phyloP scores from a whole-genome alignment of 2,113 vertebrate genomes.

The Tenebrosternarchus preto region DNA sequence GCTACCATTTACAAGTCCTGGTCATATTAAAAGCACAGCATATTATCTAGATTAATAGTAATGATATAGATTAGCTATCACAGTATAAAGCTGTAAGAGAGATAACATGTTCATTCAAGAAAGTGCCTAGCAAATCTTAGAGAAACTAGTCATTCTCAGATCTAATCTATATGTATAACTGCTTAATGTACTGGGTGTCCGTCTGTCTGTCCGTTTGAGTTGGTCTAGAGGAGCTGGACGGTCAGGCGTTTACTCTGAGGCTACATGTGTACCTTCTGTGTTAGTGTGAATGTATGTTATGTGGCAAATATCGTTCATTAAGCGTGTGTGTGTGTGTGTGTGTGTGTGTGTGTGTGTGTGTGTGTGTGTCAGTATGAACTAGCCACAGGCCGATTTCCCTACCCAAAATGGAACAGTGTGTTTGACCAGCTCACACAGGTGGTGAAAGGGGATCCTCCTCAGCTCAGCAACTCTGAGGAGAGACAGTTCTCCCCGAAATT shows the following conservation, averaged over 20 bases:
- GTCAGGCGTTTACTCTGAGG: neutral
- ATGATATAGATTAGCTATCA: too few species aligned
- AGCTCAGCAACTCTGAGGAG: slow-evolving; percentile 96
- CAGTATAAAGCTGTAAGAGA: too few species aligned
- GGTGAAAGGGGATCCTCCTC: slow-evolving; percentile 95
- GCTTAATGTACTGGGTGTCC: too few species aligned
- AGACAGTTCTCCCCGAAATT: slow-evolving; percentile 95
- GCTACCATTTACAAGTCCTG: too few species aligned
- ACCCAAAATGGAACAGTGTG: slow-evolving; percentile 99
- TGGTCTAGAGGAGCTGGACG: too few species aligned
- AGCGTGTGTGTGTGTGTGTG: slow-evolving; percentile 3
- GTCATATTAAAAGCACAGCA: too few species aligned
- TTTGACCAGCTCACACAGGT: slow-evolving; percentile 99
- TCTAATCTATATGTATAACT: too few species aligned
- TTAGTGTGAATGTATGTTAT: neutral
- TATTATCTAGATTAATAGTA: too few species aligned
- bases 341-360: slow-evolving; percentile 36
- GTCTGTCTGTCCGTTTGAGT: too few species aligned
- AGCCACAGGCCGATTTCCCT: slow-evolving; percentile 94
- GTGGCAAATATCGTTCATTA: neutral
- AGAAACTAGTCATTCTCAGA: too few species aligned
- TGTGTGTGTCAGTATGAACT: slow-evolving; percentile 84
- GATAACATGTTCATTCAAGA: too few species aligned
- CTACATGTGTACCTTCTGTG: neutral
- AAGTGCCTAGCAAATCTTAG: too few species aligned